Evolutionary conservation across 2,888 invertebrate genomes (phyloP), one percentile per base, ranked within the genome.

Genomic region (Drosophila mimica): DNA sequence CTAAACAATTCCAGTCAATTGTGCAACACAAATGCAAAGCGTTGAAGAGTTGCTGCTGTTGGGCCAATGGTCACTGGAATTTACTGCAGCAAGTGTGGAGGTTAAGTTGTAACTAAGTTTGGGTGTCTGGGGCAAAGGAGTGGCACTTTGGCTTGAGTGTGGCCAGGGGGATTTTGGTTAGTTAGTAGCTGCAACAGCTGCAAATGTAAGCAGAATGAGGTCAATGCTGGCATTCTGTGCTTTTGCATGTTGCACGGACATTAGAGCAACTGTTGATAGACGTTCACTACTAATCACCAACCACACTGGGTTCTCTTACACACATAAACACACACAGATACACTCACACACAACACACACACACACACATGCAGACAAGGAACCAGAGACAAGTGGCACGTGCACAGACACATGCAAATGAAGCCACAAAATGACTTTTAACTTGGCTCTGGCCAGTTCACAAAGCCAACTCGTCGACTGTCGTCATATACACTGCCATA

Each of bases 231-330:
- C 30, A 25, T 30, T 36, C 36, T 13, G 38, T 60, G 70, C 51
- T 73, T 71, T 89, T 84, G 87, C 89, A 87, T 87, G 87, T 87
- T 85, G 85, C 72, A 73, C 40, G 71, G 77, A 71, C 87, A 87
- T 89, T 89, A 87, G 80, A 70, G 75, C 77, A 83, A 81, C 87
- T 89, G 88, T 87, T 87, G 87, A 87, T 87, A 85, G 87, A 87
- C 85, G 76, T 77, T 65, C 79, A 62, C 88, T 77, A 81, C 89
- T 89, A 87, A 87, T 87, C 87, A 87, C 85, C 79, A 69, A 30
- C 76, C 20, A 53, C 60, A 75, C 75, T 73, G 36, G 30, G 52
- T 36, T 52, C 43, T 17, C 63, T 20, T 28, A 46, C 63, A 53
- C 59, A 49, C n/a, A 40, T 28, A 36, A 25, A n/a, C 34, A 43